Evolutionary conservation across 2,113 vertebrate species (phyloP).

Genomic region (Silurus meridionalis): DNA sequence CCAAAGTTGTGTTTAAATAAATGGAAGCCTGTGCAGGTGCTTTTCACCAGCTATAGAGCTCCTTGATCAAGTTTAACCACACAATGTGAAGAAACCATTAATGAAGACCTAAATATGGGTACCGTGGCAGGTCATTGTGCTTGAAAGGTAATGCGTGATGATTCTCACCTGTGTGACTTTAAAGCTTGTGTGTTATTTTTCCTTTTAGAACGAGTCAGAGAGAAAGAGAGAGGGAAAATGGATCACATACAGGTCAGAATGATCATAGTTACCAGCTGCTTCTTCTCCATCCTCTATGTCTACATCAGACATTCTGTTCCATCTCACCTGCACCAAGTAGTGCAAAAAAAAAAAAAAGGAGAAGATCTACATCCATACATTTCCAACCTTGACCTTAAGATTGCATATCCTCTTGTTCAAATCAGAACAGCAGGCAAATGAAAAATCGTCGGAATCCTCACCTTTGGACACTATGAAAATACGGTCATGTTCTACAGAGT

Average conservation of each 20-base stretch:
- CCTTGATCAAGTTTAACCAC: background rate
- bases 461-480: background rate
- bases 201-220: background rate
- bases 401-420: background rate
- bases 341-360: background rate
- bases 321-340: background rate
- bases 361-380: background rate
- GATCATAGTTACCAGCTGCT: background rate
- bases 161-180: background rate
- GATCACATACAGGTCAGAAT: background rate
- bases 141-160: background rate
- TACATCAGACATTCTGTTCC: background rate
- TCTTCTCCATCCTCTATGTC: background rate
- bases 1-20: background rate
- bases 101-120: background rate
- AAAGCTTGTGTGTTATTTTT: background rate
- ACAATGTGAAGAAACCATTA: background rate
- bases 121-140: background rate
- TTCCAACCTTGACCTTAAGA: background rate
- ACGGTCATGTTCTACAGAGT: background rate
- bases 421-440: background rate
- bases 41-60: background rate
- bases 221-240: background rate
- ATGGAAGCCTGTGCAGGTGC: background rate
- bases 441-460: background rate